Base-by-base conservation (phyloP, 2,797 vertebrate species). In the Mastacembelus armatus region DNA sequence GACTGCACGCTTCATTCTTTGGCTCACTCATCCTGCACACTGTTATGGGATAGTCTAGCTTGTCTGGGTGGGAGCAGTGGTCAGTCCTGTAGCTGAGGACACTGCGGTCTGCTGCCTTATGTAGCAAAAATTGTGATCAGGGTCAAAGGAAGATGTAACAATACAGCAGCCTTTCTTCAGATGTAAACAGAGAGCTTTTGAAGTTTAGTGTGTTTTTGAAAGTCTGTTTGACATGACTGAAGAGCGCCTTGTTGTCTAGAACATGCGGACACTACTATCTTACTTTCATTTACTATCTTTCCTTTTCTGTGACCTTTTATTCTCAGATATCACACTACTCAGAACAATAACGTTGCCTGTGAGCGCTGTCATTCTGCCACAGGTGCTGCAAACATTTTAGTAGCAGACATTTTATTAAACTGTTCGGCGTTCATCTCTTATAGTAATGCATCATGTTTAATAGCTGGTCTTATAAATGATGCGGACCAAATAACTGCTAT, bases 401-500 rank as follows among this genome's bases (percentile, higher is more conserved):
- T 62, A 57, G 69, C 50, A 79, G 66, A 45, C 44, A 65, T 74
- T 65, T 86, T 59, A 66, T 70, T 15, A 68, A 52, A 43, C 65
- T 64, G 60, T 85, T 39, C 2, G 78, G n/a, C 61, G 36, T 77
- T 74, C 69, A 69, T 81, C 81, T 85, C 79, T 87, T 71, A 81
- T 66, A 88, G 72, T 81, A 83, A 72, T 57, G 48, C 64, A 83
- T 88, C 85, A 63, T 26, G 56, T 76, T 61, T 65, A 84, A 87
- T 66, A 65, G 68, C 75, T 71, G 54, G 70, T 60, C 74, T 71
- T 82, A 88, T 67, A 91, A 92, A 91, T 91, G 85, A 81, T 79
- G 87, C 90, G 86, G 87, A 86, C 80, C 71, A 90, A 93, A 92
- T 92, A 51, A 83, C 87, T 62, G 74, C 72, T 80, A 91, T 91